These are phyloP conservation scores for Aythya baeri DNA, from an alignment of 2,113 vertebrate genomes.

Conservation along the genomic window DNA sequence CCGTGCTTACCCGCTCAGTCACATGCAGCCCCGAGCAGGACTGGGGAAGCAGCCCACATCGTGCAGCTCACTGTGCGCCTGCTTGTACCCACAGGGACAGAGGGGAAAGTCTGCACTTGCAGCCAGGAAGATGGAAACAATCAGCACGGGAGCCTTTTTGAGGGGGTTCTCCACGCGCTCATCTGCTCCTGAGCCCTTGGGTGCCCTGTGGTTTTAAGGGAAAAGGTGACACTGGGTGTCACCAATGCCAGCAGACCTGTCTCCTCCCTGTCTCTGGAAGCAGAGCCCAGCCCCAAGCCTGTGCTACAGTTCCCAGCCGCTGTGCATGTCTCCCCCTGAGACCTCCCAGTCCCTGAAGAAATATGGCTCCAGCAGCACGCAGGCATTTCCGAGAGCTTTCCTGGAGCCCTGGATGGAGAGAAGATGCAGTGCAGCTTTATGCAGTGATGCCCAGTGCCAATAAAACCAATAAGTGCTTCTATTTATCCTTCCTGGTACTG, in stretches of 20 bases:
- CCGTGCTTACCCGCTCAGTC: too few species aligned
- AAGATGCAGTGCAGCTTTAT: not conserved
- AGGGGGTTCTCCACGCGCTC: rapidly evolving
- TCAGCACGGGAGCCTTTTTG: not conserved
- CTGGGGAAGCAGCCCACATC: not conserved
- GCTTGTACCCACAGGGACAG: not conserved
- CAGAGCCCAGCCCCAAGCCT: not conserved
- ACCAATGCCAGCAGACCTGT: not conserved
- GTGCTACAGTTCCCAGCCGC: too few species aligned
- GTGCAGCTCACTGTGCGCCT: not conserved
- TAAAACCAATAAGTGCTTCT: not conserved
- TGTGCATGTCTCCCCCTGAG: not conserved
- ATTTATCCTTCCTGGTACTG: not conserved
- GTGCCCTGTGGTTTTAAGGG: not conserved
- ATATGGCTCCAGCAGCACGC: not conserved
- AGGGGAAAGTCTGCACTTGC: not conserved
- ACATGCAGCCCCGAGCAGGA: rapidly evolving
- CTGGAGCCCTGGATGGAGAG: not conserved
- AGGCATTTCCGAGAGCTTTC: not conserved
- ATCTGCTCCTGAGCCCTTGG: not conserved
- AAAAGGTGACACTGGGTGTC: not conserved
- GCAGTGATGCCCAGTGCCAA: not conserved
- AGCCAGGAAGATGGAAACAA: not conserved
- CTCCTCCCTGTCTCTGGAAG: not conserved
- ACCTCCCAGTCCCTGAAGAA: not conserved